Evolutionary conservation across 2,113 vertebrate genomes (phyloP), one percentile per base, ranked within the genome.

Genomic region (Tragelaphus strepsiceros): DNA sequence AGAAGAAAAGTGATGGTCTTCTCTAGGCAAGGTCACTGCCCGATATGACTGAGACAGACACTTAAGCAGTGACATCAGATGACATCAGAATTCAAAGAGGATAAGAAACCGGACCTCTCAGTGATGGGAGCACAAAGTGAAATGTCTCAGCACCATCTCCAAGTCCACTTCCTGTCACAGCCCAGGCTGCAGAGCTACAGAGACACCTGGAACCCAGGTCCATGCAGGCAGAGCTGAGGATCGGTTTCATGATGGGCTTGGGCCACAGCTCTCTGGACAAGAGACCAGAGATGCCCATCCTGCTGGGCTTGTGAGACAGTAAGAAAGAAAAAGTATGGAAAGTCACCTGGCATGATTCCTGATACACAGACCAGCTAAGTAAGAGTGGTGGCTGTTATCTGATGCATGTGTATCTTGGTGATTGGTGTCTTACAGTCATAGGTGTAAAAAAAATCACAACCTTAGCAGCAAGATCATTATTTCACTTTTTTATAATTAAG

Each of bases 171-270:
- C 7, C 4, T 22, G 1, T n/a, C 85, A 32, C 0, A 35, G 51
- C 32, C 19, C 43, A 7, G 32, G 24, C 4, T 14, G 9, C 49
- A 24, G 24, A 28, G 88, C 16, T 1, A 53, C 12, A 62, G 2
- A 22, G 39, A 22, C 12, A 30, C 53, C 13, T 10, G 43, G 7
- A 67, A n/a, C 5, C 32, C 15, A 2, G 3, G 4, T 5, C 9
- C 19, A 9, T 86, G 58, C 30, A 11, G 10, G 22, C 13, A 54
- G 6, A 62, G 39, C n/a, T 39, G 3, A 0, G 2, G 24, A 1
- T 1, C 2, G 3, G 83, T 24, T 7, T 7, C 35, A 43, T 7
- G 13, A 28, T 2, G 30, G 3, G 3, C 3, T 6, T 16, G 7
- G 46, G 28, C 78, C 43, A 35, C 28, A 7, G 12, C 17, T 87